Evolutionary conservation across 2,797 vertebrate species (phyloP), one percentile per base, ranked within the genome.

Genomic region (Xyrichtys novacula): DNA sequence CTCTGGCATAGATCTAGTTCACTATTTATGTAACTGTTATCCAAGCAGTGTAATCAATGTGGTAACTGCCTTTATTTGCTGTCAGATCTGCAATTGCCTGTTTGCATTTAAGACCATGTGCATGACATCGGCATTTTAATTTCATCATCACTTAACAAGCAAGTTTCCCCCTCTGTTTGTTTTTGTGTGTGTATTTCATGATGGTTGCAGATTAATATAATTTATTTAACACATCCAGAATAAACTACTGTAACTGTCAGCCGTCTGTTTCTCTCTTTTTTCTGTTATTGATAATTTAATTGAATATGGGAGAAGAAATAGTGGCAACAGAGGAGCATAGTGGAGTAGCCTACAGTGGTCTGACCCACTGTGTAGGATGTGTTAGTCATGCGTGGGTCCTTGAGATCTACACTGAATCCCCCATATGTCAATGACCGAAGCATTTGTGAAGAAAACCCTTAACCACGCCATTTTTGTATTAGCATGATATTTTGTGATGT

Each of bases 341-440:
- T 39, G 59, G 48, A 26, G 28, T 9, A 14, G 2, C n/a, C n/a
- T n/a, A 34, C 32, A 55, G 62, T 56, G 68, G 56, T 80, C 87
- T 92, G 70, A 91, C 94, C 29, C 93, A 93, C 74, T 81, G 83
- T 63, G 93, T 93, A 90, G 86, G 38, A 94, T 23, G 94, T 94
- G 60, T 80, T 80, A 0, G 93, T 97, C 96, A 96, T 87, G 93
- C 54, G 96, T 96, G 81, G 95, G 95, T 78, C 77, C 95, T 50
- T 86, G 92, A 12, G 92, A 94, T 1, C 0, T 93, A 91, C 1
- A 84, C 75, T 84, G 44, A 89, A 93, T 40, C 55, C 58, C 65
- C 65, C 26, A 59, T 49, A 59, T 63, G 40, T 58, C 39, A 61
- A 2, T 55, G 46, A 70, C 48, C 52, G 31, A 52, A 62, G 9